Evolutionary conservation across 2,113 vertebrate genomes (phyloP).

Genomic region (Rattus rattus): DNA sequence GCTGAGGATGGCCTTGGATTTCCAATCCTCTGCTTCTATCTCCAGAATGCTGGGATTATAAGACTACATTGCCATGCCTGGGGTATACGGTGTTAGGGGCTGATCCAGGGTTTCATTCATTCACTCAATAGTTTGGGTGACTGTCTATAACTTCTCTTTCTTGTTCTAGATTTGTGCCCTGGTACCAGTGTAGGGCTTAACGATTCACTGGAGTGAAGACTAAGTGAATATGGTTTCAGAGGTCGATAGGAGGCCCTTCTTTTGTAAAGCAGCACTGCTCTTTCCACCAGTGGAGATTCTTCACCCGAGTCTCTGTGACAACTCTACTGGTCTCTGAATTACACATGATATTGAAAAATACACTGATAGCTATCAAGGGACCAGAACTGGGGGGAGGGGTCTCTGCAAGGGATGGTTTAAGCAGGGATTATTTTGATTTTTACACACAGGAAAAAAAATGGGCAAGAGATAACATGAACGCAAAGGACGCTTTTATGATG

Average conservation of each 20-base stretch:
- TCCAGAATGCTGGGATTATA: not conserved
- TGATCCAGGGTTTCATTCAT: not conserved
- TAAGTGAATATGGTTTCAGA: not conserved
- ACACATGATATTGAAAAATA: not conserved
- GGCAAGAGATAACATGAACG: not conserved
- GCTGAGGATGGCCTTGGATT: not conserved
- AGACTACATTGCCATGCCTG: not conserved
- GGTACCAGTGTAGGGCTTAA: not conserved
- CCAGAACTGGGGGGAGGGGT: not conserved
- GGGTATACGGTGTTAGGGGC: too few species aligned
- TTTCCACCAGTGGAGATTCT: not conserved
- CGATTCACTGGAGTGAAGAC: not conserved
- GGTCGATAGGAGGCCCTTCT: not conserved
- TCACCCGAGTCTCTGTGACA: not conserved
- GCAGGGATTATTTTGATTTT: not conserved
- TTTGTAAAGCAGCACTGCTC: not conserved
- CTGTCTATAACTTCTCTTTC: not conserved
- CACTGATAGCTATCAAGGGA: not conserved
- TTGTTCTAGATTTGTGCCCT: not conserved
- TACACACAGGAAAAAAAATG: not conserved
- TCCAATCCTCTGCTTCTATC: not conserved
- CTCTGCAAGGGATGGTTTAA: not conserved
- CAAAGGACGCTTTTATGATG: not conserved
- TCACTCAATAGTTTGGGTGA: not conserved
- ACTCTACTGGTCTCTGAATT: not conserved